phyloP scores from a whole-genome alignment of 2,797 vertebrate species.

The Tarsius wallacei region DNA sequence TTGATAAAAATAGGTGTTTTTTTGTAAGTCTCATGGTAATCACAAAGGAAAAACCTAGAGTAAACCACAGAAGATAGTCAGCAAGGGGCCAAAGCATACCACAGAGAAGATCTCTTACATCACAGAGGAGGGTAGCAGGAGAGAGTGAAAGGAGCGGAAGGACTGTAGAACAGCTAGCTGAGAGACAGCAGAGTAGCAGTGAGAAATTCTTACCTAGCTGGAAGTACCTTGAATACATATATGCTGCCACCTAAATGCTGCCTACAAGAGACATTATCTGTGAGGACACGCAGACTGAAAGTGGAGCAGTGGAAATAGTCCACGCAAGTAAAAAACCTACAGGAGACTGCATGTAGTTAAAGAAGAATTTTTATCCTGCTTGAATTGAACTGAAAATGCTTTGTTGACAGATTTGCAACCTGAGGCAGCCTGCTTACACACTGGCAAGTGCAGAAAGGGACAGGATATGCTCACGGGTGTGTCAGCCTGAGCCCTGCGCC shows the following conservation, averaged over 20 bases:
- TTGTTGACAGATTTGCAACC: not conserved
- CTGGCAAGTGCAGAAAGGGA: not conserved
- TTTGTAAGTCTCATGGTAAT: not conserved
- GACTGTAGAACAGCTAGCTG: not conserved
- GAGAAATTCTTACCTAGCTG: not conserved
- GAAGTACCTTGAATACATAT: not conserved
- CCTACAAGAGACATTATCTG: not conserved
- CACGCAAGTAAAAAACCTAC: not conserved
- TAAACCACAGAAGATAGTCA: not conserved
- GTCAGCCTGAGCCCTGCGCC: not conserved
- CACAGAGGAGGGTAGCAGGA: not conserved
- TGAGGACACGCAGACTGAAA: not conserved
- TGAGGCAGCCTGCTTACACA: not conserved
- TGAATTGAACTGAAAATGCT: constrained; percentile 12
- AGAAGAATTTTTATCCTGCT: not conserved
- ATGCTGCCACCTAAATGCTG: not conserved
- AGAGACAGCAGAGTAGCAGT: not conserved
- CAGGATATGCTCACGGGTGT: not conserved
- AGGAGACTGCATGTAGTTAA: not conserved
- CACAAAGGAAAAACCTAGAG: not conserved
- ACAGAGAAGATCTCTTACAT: not conserved
- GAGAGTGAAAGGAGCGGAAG: not conserved
- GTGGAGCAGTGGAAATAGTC: not conserved
- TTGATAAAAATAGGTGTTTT: not conserved
- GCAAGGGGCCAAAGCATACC: not conserved